Base-by-base conservation (phyloP, 2,797 vertebrate genomes). In the Eulemur coronatus region DNA sequence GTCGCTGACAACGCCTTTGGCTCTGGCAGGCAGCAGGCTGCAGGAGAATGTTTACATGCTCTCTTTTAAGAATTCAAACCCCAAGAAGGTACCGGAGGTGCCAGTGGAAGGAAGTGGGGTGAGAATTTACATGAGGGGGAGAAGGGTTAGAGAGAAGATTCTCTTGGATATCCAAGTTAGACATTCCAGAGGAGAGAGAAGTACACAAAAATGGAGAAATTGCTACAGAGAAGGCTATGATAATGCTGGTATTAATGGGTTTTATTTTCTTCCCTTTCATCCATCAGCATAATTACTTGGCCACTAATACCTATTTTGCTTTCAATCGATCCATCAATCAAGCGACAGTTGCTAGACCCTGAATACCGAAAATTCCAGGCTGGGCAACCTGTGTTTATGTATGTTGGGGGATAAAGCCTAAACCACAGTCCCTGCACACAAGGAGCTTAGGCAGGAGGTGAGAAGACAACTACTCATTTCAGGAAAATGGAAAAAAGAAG, bases 1-100 rank as follows among this genome's bases (percentile, higher is more conserved):
- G 98, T 99, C 98, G 98, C 99, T 99, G 99, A 99, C 94, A 91
- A 95, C 98, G 99, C 99, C 99, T 99, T 99, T 98, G 98, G 99
- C 99, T 98, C 98, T 98, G 98, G 98, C 98, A 98, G 98, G 98
- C 98, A 98, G 98, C 98, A 99, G 98, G 97, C 97, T 97, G 97
- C 96, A 94, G 79, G 97, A 98, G 98, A 97, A 98, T 98, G 98
- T 98, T 98, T 98, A 98, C 98, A 98, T 96, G 95, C 95, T 98
- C 98, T 98, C 97, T 98, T 98, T 98, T 97, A 97, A 98, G 97
- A 98, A 98, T 98, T 98, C 96, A 98, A 98, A 97, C 93, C 95
- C 97, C 95, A 82, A 61, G 96, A 98, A 98, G 81, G 55, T 35
- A 96, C 57, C 63, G 86, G 96, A 97, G 94, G 93, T 86, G 92